Evolutionary conservation across 2,113 vertebrate species (phyloP).

Genomic region (Aythya baeri): DNA sequence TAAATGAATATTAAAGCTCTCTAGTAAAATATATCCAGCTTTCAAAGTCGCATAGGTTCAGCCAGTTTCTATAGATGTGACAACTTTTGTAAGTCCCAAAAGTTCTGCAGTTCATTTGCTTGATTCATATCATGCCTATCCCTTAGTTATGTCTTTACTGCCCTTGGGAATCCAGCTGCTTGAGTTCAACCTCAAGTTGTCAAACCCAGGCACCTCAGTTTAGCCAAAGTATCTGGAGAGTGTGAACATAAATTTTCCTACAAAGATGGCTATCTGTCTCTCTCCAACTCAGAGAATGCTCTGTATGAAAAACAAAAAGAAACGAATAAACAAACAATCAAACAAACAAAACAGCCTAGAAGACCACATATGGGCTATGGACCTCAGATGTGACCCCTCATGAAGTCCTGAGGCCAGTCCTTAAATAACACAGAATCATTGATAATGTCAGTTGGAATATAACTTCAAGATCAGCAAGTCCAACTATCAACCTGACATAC

Average conservation of each 20-base stretch:
- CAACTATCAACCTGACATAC: background rate
- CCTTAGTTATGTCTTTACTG: background rate
- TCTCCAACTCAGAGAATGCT: background rate
- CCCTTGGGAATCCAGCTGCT: background rate
- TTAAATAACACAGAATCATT: background rate
- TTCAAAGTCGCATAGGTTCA: background rate
- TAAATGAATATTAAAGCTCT: background rate
- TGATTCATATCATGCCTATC: background rate
- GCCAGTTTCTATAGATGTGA: background rate
- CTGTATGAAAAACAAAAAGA: background rate
- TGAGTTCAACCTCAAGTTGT: background rate
- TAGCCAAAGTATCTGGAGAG: background rate
- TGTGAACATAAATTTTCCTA: background rate
- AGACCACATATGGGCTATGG: background rate
- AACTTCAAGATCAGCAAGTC: background rate
- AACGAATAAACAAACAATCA: no score
- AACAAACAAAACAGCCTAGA: background rate
- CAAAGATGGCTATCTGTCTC: background rate
- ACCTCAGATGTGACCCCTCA: background rate
- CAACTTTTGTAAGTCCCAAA: rapidly evolving
- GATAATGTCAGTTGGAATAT: background rate
- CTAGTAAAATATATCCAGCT: background rate
- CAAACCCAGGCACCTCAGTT: background rate
- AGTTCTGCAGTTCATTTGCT: background rate
- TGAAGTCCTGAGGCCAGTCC: background rate